phyloP scores from a whole-genome alignment of 2,888 invertebrate genomes.

The Idaea dimidiata region DNA sequence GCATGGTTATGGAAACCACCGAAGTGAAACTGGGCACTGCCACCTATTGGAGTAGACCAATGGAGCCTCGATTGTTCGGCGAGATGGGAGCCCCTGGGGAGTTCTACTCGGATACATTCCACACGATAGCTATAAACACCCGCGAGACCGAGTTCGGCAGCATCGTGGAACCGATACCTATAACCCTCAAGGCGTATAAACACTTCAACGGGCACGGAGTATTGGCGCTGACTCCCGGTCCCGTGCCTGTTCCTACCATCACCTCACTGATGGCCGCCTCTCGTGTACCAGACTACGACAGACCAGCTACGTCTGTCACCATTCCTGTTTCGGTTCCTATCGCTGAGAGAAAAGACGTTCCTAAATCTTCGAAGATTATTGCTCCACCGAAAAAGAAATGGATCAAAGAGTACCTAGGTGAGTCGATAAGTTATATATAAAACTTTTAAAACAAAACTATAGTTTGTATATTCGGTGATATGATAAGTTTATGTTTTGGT shows the following conservation, averaged over 20 bases:
- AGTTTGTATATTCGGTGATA: background rate
- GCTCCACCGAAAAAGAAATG: constrained; percentile 88
- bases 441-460: background rate
- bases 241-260: constrained; percentile 45
- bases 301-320: constrained; percentile 45
- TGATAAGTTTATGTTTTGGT: background rate
- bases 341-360: constrained; percentile 48
- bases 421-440: constrained; percentile 51
- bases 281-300: constrained; percentile 42
- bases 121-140: constrained; percentile 68
- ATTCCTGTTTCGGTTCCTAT: constrained; percentile 44
- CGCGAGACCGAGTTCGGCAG: constrained; percentile 71
- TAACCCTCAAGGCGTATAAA: constrained; percentile 62
- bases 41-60: constrained; percentile 53
- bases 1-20: constrained; percentile 75
- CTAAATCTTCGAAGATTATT: constrained; percentile 42
- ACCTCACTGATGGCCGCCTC: constrained; percentile 45
- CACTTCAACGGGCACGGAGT: constrained; percentile 48
- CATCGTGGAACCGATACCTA: constrained; percentile 66
- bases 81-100: constrained; percentile 64
- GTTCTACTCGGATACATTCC: constrained; percentile 60
- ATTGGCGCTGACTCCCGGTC: constrained; percentile 41
- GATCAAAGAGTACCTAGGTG: constrained; percentile 84
- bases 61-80: constrained; percentile 55
- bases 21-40: constrained; percentile 69